Conservation (phyloP, 2,113 vertebrate genomes). For the Cephalopterus ornatus region DNA sequence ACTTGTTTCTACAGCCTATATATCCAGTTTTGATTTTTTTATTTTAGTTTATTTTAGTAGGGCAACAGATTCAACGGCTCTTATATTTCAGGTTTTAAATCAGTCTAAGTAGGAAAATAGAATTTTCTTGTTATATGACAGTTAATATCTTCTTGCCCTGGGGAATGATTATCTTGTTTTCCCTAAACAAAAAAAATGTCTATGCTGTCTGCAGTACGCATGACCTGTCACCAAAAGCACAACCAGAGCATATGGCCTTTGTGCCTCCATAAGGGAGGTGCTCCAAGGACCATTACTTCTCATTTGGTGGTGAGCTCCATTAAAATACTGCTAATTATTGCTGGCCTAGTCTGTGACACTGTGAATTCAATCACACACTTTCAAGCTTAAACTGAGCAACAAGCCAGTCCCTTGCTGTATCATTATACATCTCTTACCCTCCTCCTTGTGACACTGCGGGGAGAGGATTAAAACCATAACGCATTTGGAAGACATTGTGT, state of each 20-base stretch:
- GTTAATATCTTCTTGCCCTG: background rate
- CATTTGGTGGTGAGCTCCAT: background rate
- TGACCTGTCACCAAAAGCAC: background rate
- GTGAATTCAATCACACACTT: background rate
- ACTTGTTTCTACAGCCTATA: background rate
- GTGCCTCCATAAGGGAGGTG: background rate
- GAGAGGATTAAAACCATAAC: slow-evolving; percentile 5
- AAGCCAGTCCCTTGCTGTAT: background rate
- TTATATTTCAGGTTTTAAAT: background rate
- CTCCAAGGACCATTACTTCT: background rate
- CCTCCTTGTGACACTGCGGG: background rate
- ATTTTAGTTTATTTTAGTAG: background rate
- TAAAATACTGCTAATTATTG: slow-evolving; percentile 40
- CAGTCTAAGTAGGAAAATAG: background rate
- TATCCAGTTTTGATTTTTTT: background rate
- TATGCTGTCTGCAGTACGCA: background rate
- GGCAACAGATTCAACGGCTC: background rate
- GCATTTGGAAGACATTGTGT: background rate
- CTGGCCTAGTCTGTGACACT: background rate
- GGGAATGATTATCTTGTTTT: background rate
- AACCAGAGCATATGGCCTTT: background rate
- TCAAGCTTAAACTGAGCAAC: background rate
- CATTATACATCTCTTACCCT: background rate
- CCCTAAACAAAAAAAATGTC: background rate
- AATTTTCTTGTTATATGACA: background rate